These are phyloP conservation scores for Brachyptera putata DNA, from an alignment of 2,888 invertebrate genomes.

Conservation along the genomic window DNA sequence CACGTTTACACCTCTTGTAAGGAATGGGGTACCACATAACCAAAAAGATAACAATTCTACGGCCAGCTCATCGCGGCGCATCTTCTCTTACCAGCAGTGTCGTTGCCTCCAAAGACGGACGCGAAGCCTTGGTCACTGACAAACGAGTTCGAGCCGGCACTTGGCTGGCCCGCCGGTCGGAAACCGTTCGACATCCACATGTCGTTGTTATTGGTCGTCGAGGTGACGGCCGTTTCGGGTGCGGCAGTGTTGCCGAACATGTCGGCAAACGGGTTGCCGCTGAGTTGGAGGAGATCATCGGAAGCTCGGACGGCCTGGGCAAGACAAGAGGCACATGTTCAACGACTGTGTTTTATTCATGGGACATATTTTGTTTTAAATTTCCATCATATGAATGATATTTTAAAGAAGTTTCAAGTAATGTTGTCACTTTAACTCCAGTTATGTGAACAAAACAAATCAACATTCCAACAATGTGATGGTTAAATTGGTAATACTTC, in stretches of 20 bases:
- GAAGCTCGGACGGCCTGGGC: conserved; percentile 62
- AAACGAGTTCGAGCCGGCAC: conserved; percentile 38
- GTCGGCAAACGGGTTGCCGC: conserved; percentile 86
- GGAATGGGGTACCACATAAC: too few species aligned
- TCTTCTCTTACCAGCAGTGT: conserved; percentile 46
- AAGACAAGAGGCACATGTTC: neutral
- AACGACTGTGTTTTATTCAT: neutral
- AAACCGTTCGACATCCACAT: conserved; percentile 55
- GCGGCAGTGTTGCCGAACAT: conserved; percentile 58
- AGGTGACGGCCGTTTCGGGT: conserved; percentile 39
- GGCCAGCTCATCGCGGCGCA: neutral
- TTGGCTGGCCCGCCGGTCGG: conserved; percentile 31
- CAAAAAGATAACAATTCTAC: too few species aligned
- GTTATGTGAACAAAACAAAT: too few species aligned
- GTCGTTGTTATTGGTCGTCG: conserved; percentile 40
- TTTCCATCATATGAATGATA: too few species aligned
- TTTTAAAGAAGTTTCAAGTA: too few species aligned
- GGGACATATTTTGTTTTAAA: too few species aligned
- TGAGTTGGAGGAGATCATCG: conserved; percentile 79
- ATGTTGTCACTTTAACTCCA: too few species aligned
- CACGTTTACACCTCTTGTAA: too few species aligned
- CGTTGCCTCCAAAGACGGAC: conserved; percentile 78
- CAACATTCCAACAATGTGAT: too few species aligned
- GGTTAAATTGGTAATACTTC: too few species aligned
- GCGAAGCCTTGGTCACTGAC: conserved; percentile 82